Percentiles rank a stretch among this genome's conserved stretches.
These are phyloP conservation scores for Corythornis madagascariensis DNA, from an alignment of 2,113 vertebrate genomes.

Conservation along the genomic window DNA sequence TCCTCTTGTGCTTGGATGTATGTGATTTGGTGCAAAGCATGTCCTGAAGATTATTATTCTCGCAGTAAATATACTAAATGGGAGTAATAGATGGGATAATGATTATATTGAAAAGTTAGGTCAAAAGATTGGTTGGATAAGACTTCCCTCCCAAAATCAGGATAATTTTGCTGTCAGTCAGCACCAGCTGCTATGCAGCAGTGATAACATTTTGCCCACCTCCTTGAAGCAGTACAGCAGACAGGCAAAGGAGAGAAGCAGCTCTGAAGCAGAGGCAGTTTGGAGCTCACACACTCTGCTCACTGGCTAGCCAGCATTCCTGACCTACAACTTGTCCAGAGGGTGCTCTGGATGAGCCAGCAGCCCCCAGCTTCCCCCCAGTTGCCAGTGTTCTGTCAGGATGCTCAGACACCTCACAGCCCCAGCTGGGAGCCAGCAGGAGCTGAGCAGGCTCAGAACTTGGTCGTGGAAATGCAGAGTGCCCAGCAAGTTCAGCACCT, in stretches of 20 bases:
- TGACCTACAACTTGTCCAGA: background rate
- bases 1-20: background rate
- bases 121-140: background rate
- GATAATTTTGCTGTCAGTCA: background rate
- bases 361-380: background rate
- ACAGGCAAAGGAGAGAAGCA: background rate
- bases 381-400: rapidly evolving
- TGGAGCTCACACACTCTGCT: background rate
- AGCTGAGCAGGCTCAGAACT: background rate
- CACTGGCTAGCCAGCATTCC: background rate
- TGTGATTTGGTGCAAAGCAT: background rate
- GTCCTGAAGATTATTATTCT: background rate
- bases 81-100: background rate
- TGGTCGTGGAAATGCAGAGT: background rate
- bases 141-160: background rate
- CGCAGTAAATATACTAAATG: background rate
- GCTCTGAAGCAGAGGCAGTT: background rate
- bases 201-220: background rate
- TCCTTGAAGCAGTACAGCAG: background rate
- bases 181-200: background rate
- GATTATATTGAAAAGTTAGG: background rate
- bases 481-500: rapidly evolving
- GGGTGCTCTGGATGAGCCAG: background rate
- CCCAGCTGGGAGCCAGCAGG: background rate
- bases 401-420: background rate